Conservation (phyloP, 2,888 invertebrate species). For the Ophion ellenae region DNA sequence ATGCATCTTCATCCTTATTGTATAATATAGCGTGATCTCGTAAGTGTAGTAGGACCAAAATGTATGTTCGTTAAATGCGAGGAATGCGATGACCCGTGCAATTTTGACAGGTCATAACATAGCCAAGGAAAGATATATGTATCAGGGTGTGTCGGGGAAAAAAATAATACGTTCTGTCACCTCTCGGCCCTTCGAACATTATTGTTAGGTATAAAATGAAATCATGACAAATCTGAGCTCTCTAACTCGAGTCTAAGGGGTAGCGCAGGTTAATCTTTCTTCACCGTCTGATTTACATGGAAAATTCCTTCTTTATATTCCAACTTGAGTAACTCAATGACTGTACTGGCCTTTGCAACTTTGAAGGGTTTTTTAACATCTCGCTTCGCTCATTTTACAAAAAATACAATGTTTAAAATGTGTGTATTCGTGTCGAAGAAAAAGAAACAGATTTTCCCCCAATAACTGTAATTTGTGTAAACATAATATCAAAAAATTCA, state of each 20-base stretch:
- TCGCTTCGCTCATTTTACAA: neutral
- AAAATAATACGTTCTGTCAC: neutral
- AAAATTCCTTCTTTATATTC: neutral
- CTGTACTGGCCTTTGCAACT: neutral
- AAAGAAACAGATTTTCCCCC: neutral
- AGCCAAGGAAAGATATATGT: constrained; percentile 34
- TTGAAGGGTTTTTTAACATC: neutral
- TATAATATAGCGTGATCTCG: constrained; percentile 43
- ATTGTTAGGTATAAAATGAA: neutral
- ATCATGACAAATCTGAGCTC: neutral
- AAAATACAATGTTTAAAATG: neutral
- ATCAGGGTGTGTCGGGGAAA: neutral
- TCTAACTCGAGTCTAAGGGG: neutral
- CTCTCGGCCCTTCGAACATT: neutral
- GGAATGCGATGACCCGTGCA: constrained; percentile 60
- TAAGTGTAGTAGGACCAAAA: constrained; percentile 57
- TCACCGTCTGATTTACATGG: neutral
- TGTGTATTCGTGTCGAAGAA: neutral
- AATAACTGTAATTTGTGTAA: too few relatives aligned
- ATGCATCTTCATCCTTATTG: constrained; percentile 16
- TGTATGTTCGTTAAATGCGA: constrained; percentile 55
- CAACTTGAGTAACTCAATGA: neutral
- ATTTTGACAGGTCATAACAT: constrained; percentile 39
- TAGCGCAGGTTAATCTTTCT: neutral
- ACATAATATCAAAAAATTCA: neutral